Percentiles rank a stretch among this genome's conserved stretches.
Evolutionary conservation across 1,140 invertebrate genomes (phyloP).

Genomic region (Eufriesea mexicana): DNA sequence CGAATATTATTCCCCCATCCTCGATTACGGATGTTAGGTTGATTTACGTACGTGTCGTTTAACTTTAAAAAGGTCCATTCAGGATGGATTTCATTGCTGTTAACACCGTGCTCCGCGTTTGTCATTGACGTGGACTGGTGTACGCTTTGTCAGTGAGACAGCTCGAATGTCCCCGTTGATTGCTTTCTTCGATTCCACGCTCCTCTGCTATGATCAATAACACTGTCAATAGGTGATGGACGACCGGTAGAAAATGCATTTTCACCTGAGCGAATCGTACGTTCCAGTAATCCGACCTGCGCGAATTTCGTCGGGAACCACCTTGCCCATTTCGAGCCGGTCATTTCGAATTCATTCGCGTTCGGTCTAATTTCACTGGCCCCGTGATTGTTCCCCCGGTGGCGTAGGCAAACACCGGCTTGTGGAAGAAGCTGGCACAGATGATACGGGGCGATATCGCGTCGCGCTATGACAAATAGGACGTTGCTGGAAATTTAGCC

Average conservation of each 20-base stretch:
- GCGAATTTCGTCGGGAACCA: not conserved
- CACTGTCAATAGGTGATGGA: constrained; percentile 59
- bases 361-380: constrained; percentile 7
- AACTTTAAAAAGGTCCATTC: constrained; percentile 41
- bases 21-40: not conserved
- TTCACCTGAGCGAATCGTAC: not conserved
- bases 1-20: constrained; percentile 15
- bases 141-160: constrained; percentile 46
- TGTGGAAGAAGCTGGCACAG: not conserved
- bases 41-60: constrained; percentile 41
- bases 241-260: constrained; percentile 40
- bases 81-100: constrained; percentile 56
- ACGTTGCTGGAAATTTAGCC: not conserved
- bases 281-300: not conserved
- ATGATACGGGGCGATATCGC: constrained; percentile 5
- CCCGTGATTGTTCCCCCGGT: not conserved
- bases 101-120: constrained; percentile 54
- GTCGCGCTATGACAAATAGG: not conserved
- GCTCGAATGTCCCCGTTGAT: constrained; percentile 62
- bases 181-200: constrained; percentile 55
- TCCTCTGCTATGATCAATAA: constrained; percentile 60
- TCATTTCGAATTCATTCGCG: constrained; percentile 2
- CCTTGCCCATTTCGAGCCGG: not conserved
- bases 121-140: constrained; percentile 45
- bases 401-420: not conserved